Evolutionary conservation across 2,113 vertebrate genomes (phyloP).

Genomic region (Pseudorasbora parva): DNA sequence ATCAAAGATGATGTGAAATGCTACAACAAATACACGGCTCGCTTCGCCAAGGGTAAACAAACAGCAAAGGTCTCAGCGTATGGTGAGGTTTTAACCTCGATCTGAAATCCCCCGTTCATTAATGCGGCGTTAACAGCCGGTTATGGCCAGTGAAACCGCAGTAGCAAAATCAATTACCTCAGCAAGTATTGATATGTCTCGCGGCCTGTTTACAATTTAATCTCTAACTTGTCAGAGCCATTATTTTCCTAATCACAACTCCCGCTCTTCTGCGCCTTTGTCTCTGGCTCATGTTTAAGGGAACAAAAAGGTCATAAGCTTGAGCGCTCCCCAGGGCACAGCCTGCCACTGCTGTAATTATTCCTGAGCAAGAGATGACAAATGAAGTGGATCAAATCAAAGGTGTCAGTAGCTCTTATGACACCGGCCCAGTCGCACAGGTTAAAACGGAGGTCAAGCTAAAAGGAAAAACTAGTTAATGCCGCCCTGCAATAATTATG

Average conservation of each 20-base stretch:
- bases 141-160: slow-evolving; percentile 66
- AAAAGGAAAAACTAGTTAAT: slow-evolving; percentile 51
- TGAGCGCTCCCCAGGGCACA: slow-evolving; percentile 69
- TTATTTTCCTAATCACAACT: slow-evolving; percentile 61
- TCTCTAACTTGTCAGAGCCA: slow-evolving; percentile 59
- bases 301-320: slow-evolving; percentile 77
- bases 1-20: slow-evolving; percentile 27
- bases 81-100: slow-evolving; percentile 48
- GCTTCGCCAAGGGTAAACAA: slow-evolving; percentile 29
- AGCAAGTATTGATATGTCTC: slow-evolving; percentile 62
- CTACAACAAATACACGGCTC: slow-evolving; percentile 12
- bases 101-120: slow-evolving; percentile 49
- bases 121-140: slow-evolving; percentile 57
- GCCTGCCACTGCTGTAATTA: slow-evolving; percentile 71
- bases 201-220: slow-evolving; percentile 65
- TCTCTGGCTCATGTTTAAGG: slow-evolving; percentile 70
- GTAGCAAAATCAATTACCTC: slow-evolving; percentile 74
- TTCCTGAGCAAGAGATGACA: slow-evolving; percentile 70
- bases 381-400: slow-evolving; percentile 74
- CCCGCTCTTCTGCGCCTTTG: slow-evolving; percentile 54
- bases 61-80: slow-evolving; percentile 29
- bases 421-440: slow-evolving; percentile 42
- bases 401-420: slow-evolving; percentile 65
- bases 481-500: slow-evolving; percentile 43
- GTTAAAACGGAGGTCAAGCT: slow-evolving; percentile 44